phyloP scores from a whole-genome alignment of 2,113 vertebrate genomes.

The Ptilonorhynchus violaceus region DNA sequence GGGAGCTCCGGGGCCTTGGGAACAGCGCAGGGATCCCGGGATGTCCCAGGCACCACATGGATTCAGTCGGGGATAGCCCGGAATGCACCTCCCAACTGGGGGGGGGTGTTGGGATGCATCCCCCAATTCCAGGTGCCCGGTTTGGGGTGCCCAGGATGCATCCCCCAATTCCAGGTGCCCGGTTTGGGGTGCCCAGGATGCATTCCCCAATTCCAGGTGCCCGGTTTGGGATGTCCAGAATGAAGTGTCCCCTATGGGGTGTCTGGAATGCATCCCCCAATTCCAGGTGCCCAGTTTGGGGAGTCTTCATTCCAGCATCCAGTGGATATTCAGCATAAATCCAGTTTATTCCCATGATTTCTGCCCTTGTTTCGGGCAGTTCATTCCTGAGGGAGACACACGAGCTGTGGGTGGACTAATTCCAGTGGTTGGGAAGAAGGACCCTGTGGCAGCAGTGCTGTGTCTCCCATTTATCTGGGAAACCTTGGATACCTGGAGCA shows the following conservation, averaged over 20 bases:
- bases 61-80: rapidly evolving
- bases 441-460: rapidly evolving
- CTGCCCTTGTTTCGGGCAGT: not conserved
- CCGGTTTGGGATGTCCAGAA: rapidly evolving
- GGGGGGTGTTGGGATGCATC: not conserved
- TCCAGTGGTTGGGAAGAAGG: not conserved
- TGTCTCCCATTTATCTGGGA: rapidly evolving
- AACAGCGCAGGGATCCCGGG: rapidly evolving
- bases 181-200: not conserved
- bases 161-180: not conserved
- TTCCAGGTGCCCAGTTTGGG: not conserved
- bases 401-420: not conserved
- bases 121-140: no score
- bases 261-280: rapidly evolving
- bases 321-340: not conserved
- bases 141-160: not conserved
- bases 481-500: not conserved
- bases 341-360: rapidly evolving
- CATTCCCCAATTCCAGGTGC: not conserved
- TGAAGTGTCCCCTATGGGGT: not conserved
- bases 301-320: not conserved
- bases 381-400: rapidly evolving
- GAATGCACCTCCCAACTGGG: not conserved
- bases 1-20: rapidly evolving
- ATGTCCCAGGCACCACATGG: rapidly evolving